These are phyloP conservation scores for Verasper variegatus DNA, from an alignment of 2,113 vertebrate genomes.

Conservation along the genomic window DNA sequence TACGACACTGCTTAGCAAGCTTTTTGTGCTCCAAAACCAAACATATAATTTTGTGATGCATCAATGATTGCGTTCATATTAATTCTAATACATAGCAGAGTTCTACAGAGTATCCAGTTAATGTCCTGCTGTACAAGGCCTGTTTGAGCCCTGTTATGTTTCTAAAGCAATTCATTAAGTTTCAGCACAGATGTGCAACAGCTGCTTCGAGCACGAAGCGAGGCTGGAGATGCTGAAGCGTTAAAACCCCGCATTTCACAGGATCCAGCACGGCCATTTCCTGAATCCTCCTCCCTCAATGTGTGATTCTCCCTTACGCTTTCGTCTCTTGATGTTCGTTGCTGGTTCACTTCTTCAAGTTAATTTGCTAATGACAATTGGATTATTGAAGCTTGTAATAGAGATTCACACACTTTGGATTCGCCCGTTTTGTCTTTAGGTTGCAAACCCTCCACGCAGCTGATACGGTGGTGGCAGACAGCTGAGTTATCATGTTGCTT, in stretches of 20 bases:
- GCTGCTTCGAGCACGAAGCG: conserved; percentile 43
- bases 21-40: too few species aligned
- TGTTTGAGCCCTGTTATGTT: too few species aligned
- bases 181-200: conserved; percentile 59
- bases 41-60: too few species aligned
- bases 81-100: too few species aligned
- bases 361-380: not conserved
- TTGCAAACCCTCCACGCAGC: conserved; percentile 1
- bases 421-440: conserved; percentile 5
- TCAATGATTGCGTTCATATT: too few species aligned
- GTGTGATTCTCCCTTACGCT: not conserved
- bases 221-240: conserved; percentile 6
- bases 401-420: conserved; percentile 2
- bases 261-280: not conserved
- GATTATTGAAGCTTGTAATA: not conserved
- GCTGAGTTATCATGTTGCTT: conserved; percentile 1
- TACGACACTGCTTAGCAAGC: too few species aligned
- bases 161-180: conserved; percentile 9
- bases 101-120: too few species aligned
- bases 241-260: conserved; percentile 32
- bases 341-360: too few species aligned
- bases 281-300: not conserved
- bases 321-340: not conserved
- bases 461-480: conserved; percentile 4
- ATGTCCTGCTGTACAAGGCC: not conserved